phyloP scores from a whole-genome alignment of 2,797 vertebrate genomes.

The Pseudochromis fuscus region DNA sequence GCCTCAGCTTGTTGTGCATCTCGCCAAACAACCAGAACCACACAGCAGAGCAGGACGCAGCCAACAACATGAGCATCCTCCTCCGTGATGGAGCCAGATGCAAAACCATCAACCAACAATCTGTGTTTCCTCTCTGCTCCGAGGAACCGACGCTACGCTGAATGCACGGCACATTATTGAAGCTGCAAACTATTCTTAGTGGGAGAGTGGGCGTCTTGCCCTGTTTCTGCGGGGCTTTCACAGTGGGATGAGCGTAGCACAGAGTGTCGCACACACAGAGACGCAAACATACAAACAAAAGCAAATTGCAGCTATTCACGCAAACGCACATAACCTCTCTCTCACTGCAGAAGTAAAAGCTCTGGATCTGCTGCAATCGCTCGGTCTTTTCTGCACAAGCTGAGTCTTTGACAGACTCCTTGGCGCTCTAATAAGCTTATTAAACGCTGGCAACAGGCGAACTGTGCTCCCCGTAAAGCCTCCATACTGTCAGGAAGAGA shows the following conservation, averaged over 20 bases:
- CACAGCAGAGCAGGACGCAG: neutral
- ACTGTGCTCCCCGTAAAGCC: constrained; percentile 1
- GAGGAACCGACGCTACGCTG: constrained; percentile 28
- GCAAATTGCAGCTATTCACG: constrained; percentile 40
- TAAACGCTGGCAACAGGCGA: constrained; percentile 9
- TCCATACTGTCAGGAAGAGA: neutral
- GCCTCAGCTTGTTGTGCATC: neutral
- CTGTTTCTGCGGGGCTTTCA: constrained; percentile 66
- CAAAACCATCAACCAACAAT: constrained; percentile 13
- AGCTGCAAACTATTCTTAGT: constrained; percentile 63
- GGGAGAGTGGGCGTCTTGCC: constrained; percentile 64
- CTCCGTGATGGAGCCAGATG: constrained; percentile 13
- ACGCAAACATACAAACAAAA: neutral
- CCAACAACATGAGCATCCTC: constrained; percentile 6
- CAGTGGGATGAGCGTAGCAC: constrained; percentile 28
- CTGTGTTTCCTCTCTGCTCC: constrained; percentile 15
- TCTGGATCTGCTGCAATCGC: constrained; percentile 30
- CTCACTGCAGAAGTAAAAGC: constrained; percentile 16
- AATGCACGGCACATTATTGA: constrained; percentile 32
- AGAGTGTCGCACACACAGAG: constrained; percentile 10
- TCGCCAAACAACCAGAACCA: neutral
- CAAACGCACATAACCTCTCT: neutral
- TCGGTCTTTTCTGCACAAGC: constrained; percentile 5
- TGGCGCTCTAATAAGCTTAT: constrained; percentile 19
- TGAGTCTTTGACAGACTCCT: constrained; percentile 30